These are phyloP conservation scores for Chaetogeoica ovagalla DNA, from an alignment of 2,888 invertebrate species.

Conservation along the genomic window DNA sequence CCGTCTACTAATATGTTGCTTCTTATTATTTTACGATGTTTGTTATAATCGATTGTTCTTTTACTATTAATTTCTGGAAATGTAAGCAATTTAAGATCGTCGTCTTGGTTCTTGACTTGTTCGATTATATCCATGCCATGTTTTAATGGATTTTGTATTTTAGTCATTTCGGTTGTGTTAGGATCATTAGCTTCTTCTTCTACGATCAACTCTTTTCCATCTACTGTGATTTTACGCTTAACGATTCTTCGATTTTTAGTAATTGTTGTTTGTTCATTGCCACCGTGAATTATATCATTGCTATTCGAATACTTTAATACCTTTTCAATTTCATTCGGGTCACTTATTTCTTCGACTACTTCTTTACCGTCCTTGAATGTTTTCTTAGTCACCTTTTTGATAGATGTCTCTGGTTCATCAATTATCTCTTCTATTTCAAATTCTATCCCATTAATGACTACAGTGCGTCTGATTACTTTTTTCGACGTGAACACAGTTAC, in stretches of 20 bases:
- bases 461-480: neutral
- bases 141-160: neutral
- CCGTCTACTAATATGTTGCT: neutral
- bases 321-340: conserved; percentile 2
- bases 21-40: neutral
- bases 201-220: conserved; percentile 1
- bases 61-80: neutral
- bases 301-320: neutral
- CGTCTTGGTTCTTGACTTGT: neutral
- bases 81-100: neutral
- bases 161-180: neutral
- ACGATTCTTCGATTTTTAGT: neutral
- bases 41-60: neutral
- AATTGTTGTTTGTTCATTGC: neutral
- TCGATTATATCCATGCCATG: neutral
- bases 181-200: neutral
- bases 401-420: neutral
- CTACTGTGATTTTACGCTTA: neutral
- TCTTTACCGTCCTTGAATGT: neutral
- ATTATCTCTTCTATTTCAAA: neutral
- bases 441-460: conserved; percentile 3
- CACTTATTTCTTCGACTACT: neutral
- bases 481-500: neutral
- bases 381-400: neutral
- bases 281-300: neutral